These are phyloP conservation scores for Glareola pratincola DNA, from an alignment of 2,113 vertebrate species.

Conservation along the genomic window DNA sequence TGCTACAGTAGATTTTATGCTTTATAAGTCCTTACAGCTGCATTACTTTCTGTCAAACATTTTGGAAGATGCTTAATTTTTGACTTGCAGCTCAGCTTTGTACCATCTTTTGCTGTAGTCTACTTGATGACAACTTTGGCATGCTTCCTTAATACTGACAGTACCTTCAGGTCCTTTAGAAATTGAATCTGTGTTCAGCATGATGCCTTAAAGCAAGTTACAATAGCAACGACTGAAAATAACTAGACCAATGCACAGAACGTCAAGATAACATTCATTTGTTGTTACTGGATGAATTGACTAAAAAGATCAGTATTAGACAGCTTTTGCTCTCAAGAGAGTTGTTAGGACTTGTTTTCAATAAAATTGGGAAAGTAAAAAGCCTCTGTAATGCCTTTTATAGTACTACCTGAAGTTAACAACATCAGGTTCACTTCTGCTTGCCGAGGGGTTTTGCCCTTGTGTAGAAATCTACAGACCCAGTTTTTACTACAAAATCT, in stretches of 20 bases:
- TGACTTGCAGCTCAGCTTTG: constrained; percentile 1
- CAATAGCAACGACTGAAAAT: constrained; percentile 47
- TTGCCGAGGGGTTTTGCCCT: not conserved
- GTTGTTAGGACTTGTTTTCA: constrained; percentile 37
- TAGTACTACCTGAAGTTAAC: constrained; percentile 56
- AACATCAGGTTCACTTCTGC: not conserved
- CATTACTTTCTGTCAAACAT: not conserved
- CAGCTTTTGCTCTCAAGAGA: constrained; percentile 29
- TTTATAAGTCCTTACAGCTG: not conserved
- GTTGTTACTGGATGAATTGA: constrained; percentile 39
- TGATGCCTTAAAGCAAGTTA: constrained; percentile 38
- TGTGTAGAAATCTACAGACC: not conserved
- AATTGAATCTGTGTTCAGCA: constrained; percentile 49
- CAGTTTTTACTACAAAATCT: not conserved
- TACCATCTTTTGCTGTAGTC: not conserved
- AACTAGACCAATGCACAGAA: constrained; percentile 39
- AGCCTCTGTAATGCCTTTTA: constrained; percentile 28
- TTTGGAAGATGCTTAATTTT: constrained; percentile 5
- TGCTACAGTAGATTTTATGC: not conserved
- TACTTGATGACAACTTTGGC: constrained; percentile 8
- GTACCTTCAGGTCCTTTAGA: constrained; percentile 46
- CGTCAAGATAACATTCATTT: constrained; percentile 43
- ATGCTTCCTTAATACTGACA: constrained; percentile 23
- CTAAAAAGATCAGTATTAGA: constrained; percentile 32
- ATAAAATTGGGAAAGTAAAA: constrained; percentile 49